Conservation (phyloP, 1,140 invertebrate species). For the Limonius californicus region DNA sequence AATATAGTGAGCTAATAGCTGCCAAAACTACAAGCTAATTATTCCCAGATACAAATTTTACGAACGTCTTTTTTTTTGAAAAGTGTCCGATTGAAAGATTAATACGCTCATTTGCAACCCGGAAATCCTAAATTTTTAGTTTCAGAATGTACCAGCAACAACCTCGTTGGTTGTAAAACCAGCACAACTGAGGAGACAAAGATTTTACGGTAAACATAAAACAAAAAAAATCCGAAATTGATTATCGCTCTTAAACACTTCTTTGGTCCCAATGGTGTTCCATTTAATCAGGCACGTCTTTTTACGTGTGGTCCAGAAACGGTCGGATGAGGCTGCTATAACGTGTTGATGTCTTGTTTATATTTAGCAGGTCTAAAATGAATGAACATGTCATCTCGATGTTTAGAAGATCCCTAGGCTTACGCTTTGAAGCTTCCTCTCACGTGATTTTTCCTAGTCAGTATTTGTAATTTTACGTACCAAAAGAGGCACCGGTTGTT, state of each 20-base stretch:
- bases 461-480: no score
- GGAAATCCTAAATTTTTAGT: no score
- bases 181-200: no score
- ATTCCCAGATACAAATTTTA: background rate
- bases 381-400: background rate
- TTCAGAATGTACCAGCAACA: no score
- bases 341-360: background rate
- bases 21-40: background rate
- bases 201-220: background rate
- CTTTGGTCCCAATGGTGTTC: no score
- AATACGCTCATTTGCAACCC: background rate
- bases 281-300: no score
- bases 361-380: background rate
- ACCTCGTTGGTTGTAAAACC: no score
- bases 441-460: background rate
- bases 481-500: background rate
- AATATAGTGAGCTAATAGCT: slow-evolving; percentile 6
- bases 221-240: background rate
- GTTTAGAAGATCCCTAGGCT: background rate
- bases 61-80: background rate
- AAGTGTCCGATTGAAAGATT: background rate
- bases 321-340: background rate
- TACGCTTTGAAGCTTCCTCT: background rate
- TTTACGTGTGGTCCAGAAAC: background rate
- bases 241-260: no score